A percentile compares a stretch with the other conserved stretches of the same genome.
Evolutionary conservation across 2,797 vertebrate genomes (phyloP).

Genomic region (Lithobates pipiens): DNA sequence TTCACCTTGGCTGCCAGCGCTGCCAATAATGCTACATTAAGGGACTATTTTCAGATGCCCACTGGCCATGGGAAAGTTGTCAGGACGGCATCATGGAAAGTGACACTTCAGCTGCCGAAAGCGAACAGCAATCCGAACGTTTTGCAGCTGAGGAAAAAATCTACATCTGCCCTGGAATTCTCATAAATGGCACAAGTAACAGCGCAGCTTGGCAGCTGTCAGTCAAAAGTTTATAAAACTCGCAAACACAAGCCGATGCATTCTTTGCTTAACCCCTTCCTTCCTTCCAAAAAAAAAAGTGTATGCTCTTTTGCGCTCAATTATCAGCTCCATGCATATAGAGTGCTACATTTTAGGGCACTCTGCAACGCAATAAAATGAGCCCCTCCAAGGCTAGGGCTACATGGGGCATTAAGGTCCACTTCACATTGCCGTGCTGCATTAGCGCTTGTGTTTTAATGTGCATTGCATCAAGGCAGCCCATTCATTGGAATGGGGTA

Average conservation of each 20-base stretch:
- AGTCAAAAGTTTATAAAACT: background rate
- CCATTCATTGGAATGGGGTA: too few relatives aligned
- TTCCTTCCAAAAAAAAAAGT: background rate
- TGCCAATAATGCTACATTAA: slow-evolving; percentile 42
- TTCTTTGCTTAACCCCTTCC: slow-evolving; percentile 10
- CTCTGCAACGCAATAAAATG: too few relatives aligned
- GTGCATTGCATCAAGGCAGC: too few relatives aligned
- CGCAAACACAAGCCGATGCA: background rate
- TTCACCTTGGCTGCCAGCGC: slow-evolving; percentile 7
- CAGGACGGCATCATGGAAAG: background rate
- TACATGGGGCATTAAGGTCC: too few relatives aligned
- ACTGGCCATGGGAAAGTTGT: slow-evolving; percentile 3
- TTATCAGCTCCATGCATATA: too few relatives aligned
- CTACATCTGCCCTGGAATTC: background rate
- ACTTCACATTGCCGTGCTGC: too few relatives aligned
- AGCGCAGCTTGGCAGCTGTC: background rate
- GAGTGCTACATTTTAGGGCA: too few relatives aligned
- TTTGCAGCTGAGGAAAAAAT: too few relatives aligned
- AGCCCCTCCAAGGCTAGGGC: too few relatives aligned
- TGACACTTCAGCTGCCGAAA: slow-evolving; percentile 5
- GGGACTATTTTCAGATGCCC: slow-evolving; percentile 38
- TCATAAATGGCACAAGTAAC: background rate
- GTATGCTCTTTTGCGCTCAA: too few relatives aligned
- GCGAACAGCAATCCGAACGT: background rate
- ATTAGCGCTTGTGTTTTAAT: too few relatives aligned